Conservation (phyloP, 2,113 vertebrate species). For the Ophiodon elongatus region DNA sequence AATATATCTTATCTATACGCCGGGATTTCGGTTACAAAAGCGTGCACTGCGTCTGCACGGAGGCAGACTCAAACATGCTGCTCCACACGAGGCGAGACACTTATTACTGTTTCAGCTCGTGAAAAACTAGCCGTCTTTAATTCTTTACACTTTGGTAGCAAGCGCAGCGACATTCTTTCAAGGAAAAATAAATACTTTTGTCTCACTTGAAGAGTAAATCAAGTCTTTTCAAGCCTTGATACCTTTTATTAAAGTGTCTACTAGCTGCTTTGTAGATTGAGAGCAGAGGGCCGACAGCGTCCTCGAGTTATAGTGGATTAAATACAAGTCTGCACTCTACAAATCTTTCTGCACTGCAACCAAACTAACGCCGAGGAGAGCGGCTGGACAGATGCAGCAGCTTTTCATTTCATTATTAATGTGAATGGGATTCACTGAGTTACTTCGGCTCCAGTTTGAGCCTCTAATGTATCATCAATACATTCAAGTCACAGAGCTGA, state of each 20-base stretch:
- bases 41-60: slow-evolving; percentile 50
- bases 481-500: background rate
- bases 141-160: slow-evolving; percentile 91
- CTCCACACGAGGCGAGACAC: slow-evolving; percentile 37
- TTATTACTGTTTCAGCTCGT: slow-evolving; percentile 16
- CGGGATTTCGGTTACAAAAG: slow-evolving; percentile 63
- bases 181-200: slow-evolving; percentile 87
- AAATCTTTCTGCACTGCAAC: background rate
- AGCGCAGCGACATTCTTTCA: slow-evolving; percentile 85
- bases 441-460: background rate
- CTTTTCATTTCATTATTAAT: background rate
- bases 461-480: background rate
- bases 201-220: slow-evolving; percentile 78
- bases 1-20: slow-evolving; percentile 75
- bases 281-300: slow-evolving; percentile 6
- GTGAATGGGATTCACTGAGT: background rate
- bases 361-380: background rate
- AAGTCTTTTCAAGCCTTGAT: slow-evolving; percentile 72
- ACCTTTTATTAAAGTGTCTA: slow-evolving; percentile 80
- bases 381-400: background rate
- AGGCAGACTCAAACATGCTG: slow-evolving; percentile 57
- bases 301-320: background rate
- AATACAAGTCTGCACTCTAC: background rate
- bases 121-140: slow-evolving; percentile 13
- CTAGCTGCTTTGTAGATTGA: slow-evolving; percentile 57